phyloP scores from a whole-genome alignment of 2,888 invertebrate genomes.

The Meta bourneti region DNA sequence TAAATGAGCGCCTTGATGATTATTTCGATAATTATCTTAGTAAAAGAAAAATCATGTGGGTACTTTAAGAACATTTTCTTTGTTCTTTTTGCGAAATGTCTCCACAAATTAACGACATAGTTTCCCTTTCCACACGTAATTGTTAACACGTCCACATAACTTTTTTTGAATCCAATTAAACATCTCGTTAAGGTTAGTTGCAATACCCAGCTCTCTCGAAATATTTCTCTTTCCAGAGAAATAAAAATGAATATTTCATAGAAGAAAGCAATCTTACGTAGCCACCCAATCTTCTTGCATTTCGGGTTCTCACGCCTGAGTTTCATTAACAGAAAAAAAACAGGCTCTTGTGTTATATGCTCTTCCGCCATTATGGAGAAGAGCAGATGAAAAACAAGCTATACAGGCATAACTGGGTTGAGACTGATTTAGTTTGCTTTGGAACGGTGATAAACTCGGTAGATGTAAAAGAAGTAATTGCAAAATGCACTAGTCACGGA shows the following conservation, averaged over 20 bases:
- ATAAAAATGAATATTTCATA: slow-evolving; percentile 32
- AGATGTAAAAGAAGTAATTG: too few relatives aligned
- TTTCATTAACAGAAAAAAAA: too few relatives aligned
- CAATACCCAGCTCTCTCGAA: not conserved
- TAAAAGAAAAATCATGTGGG: slow-evolving; percentile 17
- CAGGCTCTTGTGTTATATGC: too few relatives aligned
- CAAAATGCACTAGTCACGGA: too few relatives aligned
- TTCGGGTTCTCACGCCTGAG: too few relatives aligned
- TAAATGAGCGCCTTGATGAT: slow-evolving; percentile 48
- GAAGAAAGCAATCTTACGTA: too few relatives aligned
- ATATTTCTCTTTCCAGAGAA: not conserved
- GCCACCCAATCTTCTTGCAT: too few relatives aligned
- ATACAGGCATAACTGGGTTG: too few relatives aligned
- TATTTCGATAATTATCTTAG: slow-evolving; percentile 62
- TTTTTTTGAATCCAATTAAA: slow-evolving; percentile 26
- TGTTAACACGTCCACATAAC: slow-evolving; percentile 34
- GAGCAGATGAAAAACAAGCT: too few relatives aligned
- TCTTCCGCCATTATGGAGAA: too few relatives aligned
- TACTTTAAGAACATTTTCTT: slow-evolving; percentile 25
- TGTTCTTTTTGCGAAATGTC: slow-evolving; percentile 13
- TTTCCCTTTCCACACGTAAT: slow-evolving; percentile 25
- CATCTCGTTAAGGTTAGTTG: slow-evolving; percentile 17
- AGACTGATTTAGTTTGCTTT: too few relatives aligned
- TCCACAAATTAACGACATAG: slow-evolving; percentile 38
- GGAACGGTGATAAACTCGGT: too few relatives aligned